These are phyloP conservation scores for Phortica magna DNA, from an alignment of 2,888 invertebrate species.

Conservation along the genomic window DNA sequence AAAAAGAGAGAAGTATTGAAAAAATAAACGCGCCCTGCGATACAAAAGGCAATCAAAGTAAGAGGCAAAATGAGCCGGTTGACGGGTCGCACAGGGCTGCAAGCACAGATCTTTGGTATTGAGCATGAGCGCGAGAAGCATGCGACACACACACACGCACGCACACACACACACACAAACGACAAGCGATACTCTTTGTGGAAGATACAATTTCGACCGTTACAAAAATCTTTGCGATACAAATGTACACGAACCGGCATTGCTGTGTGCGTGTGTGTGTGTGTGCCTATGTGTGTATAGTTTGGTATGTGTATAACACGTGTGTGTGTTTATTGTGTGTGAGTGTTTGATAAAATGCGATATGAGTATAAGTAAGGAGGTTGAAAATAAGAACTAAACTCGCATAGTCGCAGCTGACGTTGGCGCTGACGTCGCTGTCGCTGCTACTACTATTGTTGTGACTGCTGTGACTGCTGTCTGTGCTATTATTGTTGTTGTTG, in stretches of 20 bases:
- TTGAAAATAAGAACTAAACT: slow-evolving; percentile 37
- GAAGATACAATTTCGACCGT: slow-evolving; percentile 68
- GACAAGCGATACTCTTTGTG: slow-evolving; percentile 47
- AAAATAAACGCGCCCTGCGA: slow-evolving; percentile 24
- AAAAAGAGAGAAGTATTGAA: slow-evolving; percentile 35
- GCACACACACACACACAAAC: neutral
- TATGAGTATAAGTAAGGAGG: slow-evolving; percentile 61
- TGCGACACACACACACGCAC: slow-evolving; percentile 2
- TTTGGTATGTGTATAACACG: slow-evolving; percentile 39
- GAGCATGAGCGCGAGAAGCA: neutral
- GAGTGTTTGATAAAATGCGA: slow-evolving; percentile 67
- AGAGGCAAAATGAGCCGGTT: neutral
- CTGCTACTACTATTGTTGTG: neutral
- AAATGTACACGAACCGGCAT: slow-evolving; percentile 19
- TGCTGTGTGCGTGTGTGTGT: neutral
- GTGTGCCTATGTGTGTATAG: neutral
- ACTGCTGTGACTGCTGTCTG: neutral
- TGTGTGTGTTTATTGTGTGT: slow-evolving; percentile 39
- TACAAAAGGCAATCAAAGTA: neutral
- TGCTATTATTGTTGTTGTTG: slow-evolving; percentile 30
- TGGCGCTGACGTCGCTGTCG: slow-evolving; percentile 1
- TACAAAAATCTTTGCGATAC: slow-evolving; percentile 64
- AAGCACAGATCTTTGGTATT: neutral
- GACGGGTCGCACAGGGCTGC: neutral
- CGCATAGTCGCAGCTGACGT: slow-evolving; percentile 1